A percentile compares a stretch with the other conserved stretches of the same genome.
These are phyloP conservation scores for Montipora capricornis DNA, from an alignment of 64 coral and sea anemone genomes.

Conservation along the genomic window DNA sequence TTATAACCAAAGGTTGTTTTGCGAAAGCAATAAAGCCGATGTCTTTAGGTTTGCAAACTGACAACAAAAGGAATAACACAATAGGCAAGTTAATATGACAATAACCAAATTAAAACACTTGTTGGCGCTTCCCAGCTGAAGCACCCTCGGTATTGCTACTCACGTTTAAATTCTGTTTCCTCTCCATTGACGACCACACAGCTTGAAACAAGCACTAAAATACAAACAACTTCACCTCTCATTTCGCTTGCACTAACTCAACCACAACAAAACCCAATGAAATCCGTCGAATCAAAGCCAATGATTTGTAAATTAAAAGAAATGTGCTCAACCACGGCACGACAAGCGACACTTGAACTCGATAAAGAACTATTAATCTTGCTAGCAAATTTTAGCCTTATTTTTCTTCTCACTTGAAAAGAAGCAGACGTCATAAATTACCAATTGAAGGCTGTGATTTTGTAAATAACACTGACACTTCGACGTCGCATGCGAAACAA, in stretches of 20 bases:
- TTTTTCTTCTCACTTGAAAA: no score
- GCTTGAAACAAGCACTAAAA: constrained; percentile 2
- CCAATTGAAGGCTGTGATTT: not conserved
- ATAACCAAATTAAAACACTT: constrained; percentile 20
- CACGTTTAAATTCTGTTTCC: constrained; percentile 13
- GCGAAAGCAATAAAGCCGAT: no score
- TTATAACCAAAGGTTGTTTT: constrained; percentile 1
- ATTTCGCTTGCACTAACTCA: not conserved
- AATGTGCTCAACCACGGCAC: not conserved
- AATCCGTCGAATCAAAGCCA: not conserved
- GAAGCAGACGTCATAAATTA: not conserved
- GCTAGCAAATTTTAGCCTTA: no score
- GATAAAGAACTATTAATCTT: not conserved
- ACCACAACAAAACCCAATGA: not conserved
- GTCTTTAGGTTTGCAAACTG: not conserved
- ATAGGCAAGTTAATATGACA: not conserved
- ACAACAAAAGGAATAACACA: not conserved
- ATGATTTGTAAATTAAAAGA: not conserved
- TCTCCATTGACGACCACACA: constrained; percentile 23
- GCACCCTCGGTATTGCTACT: not conserved
- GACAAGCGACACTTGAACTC: not conserved
- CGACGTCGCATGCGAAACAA: not conserved
- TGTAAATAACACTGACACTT: not conserved
- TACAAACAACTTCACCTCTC: not conserved
- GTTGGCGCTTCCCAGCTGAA: not conserved